Percentiles rank a stretch among this genome's conserved stretches.
These are phyloP conservation scores for Mantis religiosa DNA, from an alignment of 2,888 invertebrate species.

Conservation along the genomic window DNA sequence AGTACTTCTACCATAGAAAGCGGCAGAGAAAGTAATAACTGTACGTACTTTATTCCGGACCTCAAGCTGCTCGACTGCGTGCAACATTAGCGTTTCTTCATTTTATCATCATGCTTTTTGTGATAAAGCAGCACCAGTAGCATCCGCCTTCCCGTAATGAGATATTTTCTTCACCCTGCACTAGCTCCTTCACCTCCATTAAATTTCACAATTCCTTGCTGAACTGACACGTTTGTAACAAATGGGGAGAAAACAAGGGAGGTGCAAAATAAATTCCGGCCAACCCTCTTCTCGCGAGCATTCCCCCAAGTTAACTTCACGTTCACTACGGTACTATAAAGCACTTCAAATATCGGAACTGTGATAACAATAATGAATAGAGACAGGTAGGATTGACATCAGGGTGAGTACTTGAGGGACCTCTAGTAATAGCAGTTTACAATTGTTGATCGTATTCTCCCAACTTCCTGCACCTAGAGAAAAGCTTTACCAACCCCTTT, in stretches of 20 bases:
- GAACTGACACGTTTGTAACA: neutral
- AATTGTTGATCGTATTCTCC: neutral
- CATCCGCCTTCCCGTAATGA: neutral
- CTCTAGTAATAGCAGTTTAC: neutral
- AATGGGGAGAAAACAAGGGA: neutral
- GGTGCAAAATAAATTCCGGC: neutral
- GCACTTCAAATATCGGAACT: neutral
- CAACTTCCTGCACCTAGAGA: neutral
- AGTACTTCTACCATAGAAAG: no score
- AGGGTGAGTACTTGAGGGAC: neutral
- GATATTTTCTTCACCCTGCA: neutral
- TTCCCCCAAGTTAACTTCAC: neutral
- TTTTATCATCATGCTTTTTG: neutral
- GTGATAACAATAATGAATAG: neutral
- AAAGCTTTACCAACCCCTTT: neutral
- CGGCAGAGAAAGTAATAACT: no score
- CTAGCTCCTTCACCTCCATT: neutral
- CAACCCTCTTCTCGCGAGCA: neutral
- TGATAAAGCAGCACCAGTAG: neutral
- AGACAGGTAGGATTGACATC: neutral
- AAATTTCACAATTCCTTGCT: slow-evolving; percentile 2
- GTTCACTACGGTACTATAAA: neutral
- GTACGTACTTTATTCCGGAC: no score
- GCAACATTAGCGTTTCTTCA: neutral
- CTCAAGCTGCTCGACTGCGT: no score